These are phyloP conservation scores for Chrosomus eos DNA, from an alignment of 2,797 vertebrate genomes.

Conservation along the genomic window DNA sequence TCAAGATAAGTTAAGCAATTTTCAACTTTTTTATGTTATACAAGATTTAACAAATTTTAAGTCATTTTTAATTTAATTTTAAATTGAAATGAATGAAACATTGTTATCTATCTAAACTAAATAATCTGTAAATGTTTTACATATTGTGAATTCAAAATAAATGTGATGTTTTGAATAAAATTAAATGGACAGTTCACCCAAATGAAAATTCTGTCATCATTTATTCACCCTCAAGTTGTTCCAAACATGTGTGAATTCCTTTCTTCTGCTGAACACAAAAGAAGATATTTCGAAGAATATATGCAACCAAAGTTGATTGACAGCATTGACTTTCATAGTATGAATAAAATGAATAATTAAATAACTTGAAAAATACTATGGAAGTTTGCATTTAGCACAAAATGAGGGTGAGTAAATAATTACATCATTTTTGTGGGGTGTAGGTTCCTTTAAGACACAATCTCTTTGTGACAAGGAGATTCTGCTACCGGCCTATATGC, in stretches of 20 bases:
- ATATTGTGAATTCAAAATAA: background rate
- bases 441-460: background rate
- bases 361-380: no score
- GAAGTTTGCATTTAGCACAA: background rate
- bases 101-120: background rate
- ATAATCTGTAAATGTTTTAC: background rate
- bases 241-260: background rate
- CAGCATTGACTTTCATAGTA: background rate
- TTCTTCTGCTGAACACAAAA: background rate
- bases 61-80: no score
- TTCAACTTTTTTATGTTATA: no score
- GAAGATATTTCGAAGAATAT: background rate
- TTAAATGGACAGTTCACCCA: background rate
- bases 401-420: background rate
- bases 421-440: background rate
- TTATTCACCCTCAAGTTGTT: background rate
- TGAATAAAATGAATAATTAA: background rate
- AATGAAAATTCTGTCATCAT: background rate
- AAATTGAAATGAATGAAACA: background rate
- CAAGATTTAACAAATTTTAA: no score
- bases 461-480: constrained; percentile 1
- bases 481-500: constrained; percentile 64
- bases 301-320: background rate
- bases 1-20: no score
- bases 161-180: background rate